Conservation (phyloP, 2,888 invertebrate species). For the Macrophya annulata region DNA sequence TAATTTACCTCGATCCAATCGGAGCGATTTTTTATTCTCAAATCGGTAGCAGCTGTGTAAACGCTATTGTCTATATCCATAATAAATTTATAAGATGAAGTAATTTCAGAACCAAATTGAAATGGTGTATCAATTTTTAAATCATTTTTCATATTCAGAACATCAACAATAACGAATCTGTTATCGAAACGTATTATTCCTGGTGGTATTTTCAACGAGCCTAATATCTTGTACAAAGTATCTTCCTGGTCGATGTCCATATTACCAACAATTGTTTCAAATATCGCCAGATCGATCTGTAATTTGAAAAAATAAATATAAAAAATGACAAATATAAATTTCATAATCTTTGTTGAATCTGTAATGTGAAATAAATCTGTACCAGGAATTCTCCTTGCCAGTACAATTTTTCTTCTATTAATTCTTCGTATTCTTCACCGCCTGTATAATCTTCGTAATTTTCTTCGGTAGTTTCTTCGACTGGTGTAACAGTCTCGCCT, state of each 20-base stretch:
- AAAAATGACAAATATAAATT: slow-evolving; percentile 42
- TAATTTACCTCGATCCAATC: slow-evolving; percentile 80
- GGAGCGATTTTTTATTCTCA: slow-evolving; percentile 79
- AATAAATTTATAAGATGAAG: slow-evolving; percentile 80
- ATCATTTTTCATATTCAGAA: slow-evolving; percentile 82
- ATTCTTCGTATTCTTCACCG: slow-evolving; percentile 77
- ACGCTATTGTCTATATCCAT: slow-evolving; percentile 77
- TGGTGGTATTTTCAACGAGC: slow-evolving; percentile 80
- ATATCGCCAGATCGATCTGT: slow-evolving; percentile 68
- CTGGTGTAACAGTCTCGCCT: slow-evolving; percentile 60
- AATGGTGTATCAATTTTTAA: slow-evolving; percentile 83
- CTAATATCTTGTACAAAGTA: slow-evolving; percentile 70
- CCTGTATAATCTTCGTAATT: slow-evolving; percentile 73
- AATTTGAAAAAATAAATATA: slow-evolving; percentile 60
- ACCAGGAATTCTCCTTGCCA: slow-evolving; percentile 83
- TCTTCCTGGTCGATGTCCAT: slow-evolving; percentile 76
- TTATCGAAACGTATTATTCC: slow-evolving; percentile 83
- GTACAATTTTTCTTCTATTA: slow-evolving; percentile 80
- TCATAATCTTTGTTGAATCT: no score
- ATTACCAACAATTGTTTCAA: slow-evolving; percentile 69
- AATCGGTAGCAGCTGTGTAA: slow-evolving; percentile 80
- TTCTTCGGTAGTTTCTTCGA: slow-evolving; percentile 60
- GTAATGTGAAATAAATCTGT: background rate
- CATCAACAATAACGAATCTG: slow-evolving; percentile 81
- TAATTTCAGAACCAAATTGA: slow-evolving; percentile 78